Conservation (phyloP, 2,113 vertebrate genomes). For the Cariama cristata region DNA sequence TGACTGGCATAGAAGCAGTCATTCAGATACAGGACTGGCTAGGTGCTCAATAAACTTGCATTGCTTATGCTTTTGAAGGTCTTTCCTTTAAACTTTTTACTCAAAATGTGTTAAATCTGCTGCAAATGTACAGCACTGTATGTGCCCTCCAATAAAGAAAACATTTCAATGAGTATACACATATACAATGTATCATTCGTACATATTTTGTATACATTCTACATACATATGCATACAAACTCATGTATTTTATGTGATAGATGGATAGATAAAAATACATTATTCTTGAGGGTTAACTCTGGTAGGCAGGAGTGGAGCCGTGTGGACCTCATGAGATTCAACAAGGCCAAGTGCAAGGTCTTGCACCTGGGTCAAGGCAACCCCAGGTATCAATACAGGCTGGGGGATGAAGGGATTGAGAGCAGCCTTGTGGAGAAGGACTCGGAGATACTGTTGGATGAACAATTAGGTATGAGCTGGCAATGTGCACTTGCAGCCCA, state of each 20-base stretch:
- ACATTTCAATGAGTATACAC: neutral
- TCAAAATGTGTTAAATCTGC: neutral
- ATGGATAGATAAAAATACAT: neutral
- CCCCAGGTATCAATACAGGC: neutral
- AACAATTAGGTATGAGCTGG: neutral
- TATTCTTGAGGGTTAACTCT: neutral
- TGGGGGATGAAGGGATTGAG: neutral
- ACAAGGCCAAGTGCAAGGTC: neutral
- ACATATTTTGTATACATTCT: neutral
- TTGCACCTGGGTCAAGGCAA: rapidly evolving
- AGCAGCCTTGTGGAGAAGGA: rapidly evolving
- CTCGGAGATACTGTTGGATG: neutral
- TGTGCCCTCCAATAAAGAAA: neutral
- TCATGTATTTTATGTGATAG: neutral
- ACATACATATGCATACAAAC: neutral
- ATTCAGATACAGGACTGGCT: neutral
- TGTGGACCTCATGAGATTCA: neutral
- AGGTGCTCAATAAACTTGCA: neutral
- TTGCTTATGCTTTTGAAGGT: neutral
- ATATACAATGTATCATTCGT: neutral
- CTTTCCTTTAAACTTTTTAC: neutral
- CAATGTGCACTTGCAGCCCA: neutral
- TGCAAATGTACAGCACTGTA: neutral
- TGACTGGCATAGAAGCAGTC: neutral
- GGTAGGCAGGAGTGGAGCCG: neutral